These are phyloP conservation scores for Leptarthrus brevirostris DNA, from an alignment of 2,888 invertebrate genomes.

Conservation along the genomic window DNA sequence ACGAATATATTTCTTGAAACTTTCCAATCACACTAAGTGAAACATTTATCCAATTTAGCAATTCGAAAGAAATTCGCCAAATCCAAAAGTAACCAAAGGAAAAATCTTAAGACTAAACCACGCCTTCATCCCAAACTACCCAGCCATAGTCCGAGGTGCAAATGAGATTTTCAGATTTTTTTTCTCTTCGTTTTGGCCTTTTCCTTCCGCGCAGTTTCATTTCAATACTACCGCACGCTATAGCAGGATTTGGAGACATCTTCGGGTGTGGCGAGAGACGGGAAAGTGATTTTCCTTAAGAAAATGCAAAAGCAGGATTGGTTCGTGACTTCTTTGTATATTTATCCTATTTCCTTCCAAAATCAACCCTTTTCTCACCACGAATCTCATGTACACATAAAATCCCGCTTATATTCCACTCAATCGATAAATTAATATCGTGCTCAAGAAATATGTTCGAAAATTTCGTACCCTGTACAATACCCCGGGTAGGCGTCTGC, in stretches of 20 bases:
- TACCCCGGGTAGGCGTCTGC: too few relatives aligned
- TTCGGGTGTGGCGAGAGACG: conserved; percentile 31
- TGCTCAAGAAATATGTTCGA: conserved; percentile 6
- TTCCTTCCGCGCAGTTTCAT: conserved; percentile 41
- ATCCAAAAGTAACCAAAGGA: neutral
- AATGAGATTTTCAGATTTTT: conserved; percentile 30
- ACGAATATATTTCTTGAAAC: too few relatives aligned
- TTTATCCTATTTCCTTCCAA: conserved; percentile 8
- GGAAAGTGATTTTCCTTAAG: neutral
- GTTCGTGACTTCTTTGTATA: neutral
- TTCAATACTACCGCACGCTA: conserved; percentile 12
- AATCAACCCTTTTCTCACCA: conserved; percentile 22
- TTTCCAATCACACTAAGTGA: too few relatives aligned
- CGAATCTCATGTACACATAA: neutral
- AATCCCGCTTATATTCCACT: neutral
- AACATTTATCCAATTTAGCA: too few relatives aligned
- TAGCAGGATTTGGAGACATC: conserved; percentile 35
- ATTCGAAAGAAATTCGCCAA: too few relatives aligned
- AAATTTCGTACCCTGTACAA: too few relatives aligned
- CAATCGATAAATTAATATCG: neutral
- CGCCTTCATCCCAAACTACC: conserved; percentile 20
- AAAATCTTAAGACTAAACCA: conserved; percentile 29
- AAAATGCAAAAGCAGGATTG: conserved; percentile 30
- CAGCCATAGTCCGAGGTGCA: conserved; percentile 28
- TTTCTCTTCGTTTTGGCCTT: neutral